These are phyloP conservation scores for Chlorospingus flavigularis DNA, from an alignment of 2,797 vertebrate species.

Conservation along the genomic window DNA sequence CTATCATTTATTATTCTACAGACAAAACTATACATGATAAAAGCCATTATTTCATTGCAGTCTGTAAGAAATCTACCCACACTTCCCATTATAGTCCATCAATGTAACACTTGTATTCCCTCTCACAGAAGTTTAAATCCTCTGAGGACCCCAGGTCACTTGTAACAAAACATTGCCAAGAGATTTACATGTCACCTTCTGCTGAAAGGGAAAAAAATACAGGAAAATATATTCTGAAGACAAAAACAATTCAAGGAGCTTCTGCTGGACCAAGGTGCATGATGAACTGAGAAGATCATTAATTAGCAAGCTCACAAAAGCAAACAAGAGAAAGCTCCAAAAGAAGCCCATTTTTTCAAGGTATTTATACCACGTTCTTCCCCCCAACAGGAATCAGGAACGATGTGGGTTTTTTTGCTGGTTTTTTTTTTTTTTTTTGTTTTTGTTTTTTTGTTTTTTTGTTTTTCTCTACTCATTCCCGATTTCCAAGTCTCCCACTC, in stretches of 20 bases:
- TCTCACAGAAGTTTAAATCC: not conserved
- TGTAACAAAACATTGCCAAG: not conserved
- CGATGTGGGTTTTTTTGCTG: accelerated
- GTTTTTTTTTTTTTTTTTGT: no score
- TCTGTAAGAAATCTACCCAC: not conserved
- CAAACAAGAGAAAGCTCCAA: not conserved
- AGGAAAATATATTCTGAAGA: not conserved
- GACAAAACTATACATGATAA: not conserved
- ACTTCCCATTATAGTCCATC: not conserved
- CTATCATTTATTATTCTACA: not conserved
- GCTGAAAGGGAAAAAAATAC: not conserved
- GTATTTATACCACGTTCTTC: not conserved
- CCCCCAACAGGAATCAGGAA: not conserved
- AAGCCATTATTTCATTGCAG: not conserved
- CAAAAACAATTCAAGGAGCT: not conserved
- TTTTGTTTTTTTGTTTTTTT: accelerated
- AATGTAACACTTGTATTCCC: not conserved
- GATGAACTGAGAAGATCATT: not conserved
- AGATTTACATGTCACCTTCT: not conserved
- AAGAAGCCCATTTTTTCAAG: not conserved
- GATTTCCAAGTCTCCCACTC: not conserved
- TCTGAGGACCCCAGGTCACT: not conserved
- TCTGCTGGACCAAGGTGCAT: accelerated
- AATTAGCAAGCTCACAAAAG: not conserved
- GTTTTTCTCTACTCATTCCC: not conserved